These are phyloP conservation scores for Hippoglossus hippoglossus DNA, from an alignment of 2,797 vertebrate genomes.

Conservation along the genomic window DNA sequence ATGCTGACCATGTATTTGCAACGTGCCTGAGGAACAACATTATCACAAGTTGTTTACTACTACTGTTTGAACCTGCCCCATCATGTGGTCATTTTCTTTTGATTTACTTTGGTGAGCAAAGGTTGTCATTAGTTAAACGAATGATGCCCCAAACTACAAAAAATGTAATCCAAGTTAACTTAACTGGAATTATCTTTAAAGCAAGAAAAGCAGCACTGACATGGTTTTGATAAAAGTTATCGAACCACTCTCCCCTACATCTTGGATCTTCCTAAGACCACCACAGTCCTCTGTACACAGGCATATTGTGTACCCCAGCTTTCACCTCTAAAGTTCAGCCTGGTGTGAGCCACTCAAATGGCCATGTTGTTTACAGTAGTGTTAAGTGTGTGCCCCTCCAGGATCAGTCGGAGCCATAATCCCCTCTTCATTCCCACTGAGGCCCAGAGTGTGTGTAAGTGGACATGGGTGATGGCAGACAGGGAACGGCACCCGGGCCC, in stretches of 20 bases:
- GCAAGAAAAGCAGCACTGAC: background rate
- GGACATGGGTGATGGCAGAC: slow-evolving; percentile 83
- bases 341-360: slow-evolving; percentile 69
- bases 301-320: slow-evolving; percentile 38
- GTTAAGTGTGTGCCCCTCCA: slow-evolving; percentile 81
- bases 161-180: background rate
- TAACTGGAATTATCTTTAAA: background rate
- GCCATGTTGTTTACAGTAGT: slow-evolving; percentile 80
- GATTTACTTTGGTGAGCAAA: background rate
- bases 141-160: background rate
- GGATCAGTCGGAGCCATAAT: slow-evolving; percentile 82
- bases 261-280: slow-evolving; percentile 2
- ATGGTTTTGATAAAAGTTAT: no score
- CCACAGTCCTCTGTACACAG: background rate
- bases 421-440: slow-evolving; percentile 81
- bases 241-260: slow-evolving; percentile 1
- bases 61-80: no score
- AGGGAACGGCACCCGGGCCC: slow-evolving; percentile 68
- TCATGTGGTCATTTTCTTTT: background rate
- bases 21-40: no score
- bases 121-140: background rate
- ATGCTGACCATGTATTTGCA: background rate
- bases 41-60: no score
- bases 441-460: slow-evolving; percentile 78
- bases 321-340: slow-evolving; percentile 61